Evolutionary conservation across 2,113 vertebrate genomes (phyloP), one percentile per base, ranked within the genome.

Genomic region (Platanista minor): DNA sequence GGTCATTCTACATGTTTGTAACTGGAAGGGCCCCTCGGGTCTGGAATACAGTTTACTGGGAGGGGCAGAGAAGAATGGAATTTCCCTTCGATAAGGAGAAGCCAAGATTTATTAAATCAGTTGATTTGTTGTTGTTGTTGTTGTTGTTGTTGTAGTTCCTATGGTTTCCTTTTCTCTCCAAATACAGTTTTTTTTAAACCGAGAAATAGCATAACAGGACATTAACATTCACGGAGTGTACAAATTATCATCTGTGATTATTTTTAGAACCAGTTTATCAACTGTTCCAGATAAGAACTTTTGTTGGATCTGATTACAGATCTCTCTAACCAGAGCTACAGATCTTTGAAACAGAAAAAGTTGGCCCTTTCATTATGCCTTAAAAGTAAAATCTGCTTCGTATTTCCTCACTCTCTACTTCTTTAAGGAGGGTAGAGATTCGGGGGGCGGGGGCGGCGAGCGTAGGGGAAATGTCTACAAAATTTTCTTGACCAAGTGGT

Each of bases 201-300:
- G 75, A 96, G 92, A 85, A 96, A 85, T 96, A 95, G 61, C 66
- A 14, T 96, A 96, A 96, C 75, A 92, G 84, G 75, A 77, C 81
- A 94, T 95, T 94, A 77, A 67, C 41, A 75, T 85, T 96, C 66
- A 74, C 49, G 85, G 54, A 83, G 64, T 49, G 84, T 90, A 90
- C 90, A 95, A 81, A 62, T 87, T 64, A 88, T 90, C 83, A 78
- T 86, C 87, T 66, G 61, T 54, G 82, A 92, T 96, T 96, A 98
- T 97, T 97, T 97, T 98, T 97, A 97, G 95, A 96, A 94, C 96
- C 87, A 87, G 54, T 97, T 94, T 96, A 94, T 98, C 98, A 98
- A 95, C 97, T 93, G 94, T 97, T 81, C 90, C 97, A 96, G 96
- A 98, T 98, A 98, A 97, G 94, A 83, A 75, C 87, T 87, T 54